Conservation (phyloP, 2,113 vertebrate genomes). For the Vireo altiloquus region DNA sequence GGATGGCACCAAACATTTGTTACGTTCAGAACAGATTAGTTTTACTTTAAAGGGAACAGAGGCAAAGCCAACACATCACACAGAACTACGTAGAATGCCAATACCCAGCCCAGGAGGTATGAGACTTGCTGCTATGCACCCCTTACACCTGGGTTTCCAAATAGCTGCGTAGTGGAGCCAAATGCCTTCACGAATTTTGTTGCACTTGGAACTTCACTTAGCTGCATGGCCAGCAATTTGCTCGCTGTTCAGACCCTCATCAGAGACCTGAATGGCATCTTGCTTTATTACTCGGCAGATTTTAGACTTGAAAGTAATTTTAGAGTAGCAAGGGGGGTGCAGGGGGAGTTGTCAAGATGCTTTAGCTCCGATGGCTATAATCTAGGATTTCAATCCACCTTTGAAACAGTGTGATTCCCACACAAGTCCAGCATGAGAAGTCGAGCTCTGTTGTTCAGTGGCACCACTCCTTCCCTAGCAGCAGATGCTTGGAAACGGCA, state of each 20-base stretch:
- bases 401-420: neutral
- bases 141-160: neutral
- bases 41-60: neutral
- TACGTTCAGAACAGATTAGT: neutral
- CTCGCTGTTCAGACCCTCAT: neutral
- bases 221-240: neutral
- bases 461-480: neutral
- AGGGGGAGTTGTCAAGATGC: neutral
- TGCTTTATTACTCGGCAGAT: constrained; percentile 26
- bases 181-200: neutral
- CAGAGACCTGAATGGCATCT: neutral
- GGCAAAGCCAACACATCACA: neutral
- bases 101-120: neutral
- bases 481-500: neutral
- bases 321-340: neutral
- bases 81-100: neutral
- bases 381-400: constrained; percentile 27
- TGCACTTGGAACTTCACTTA: neutral
- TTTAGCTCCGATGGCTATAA: neutral
- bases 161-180: neutral
- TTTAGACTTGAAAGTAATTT: neutral
- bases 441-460: neutral
- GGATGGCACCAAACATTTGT: neutral
- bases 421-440: neutral
- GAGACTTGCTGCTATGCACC: neutral